Base-by-base conservation (phyloP, 2,888 invertebrate genomes). In the Pyrgus malvae region DNA sequence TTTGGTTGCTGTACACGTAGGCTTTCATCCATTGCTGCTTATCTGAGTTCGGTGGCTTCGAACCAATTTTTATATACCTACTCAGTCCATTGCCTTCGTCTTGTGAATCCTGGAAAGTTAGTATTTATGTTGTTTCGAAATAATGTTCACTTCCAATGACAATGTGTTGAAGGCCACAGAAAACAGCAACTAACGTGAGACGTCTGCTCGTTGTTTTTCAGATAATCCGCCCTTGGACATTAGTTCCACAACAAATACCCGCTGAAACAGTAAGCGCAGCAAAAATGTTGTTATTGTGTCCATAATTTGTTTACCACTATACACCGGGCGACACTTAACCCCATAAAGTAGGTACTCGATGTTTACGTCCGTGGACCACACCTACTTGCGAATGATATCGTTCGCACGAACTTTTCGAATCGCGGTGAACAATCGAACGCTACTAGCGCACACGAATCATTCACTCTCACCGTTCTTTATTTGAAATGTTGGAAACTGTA, bases 221-320 rank as follows among this genome's bases (percentile, higher is more conserved):
- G 89, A 90, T 90, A 76, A 85, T 89, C 82, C 85, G 83, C 75
- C 88, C 87, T 78, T 90, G 89, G 89, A 86, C 85, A 71, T 89
- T 90, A 84, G 77, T 89, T 84, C 83, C 85, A 80, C 89, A 78
- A 76, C 86, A 84, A 83, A 80, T 80, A 75, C 78, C 83, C 80
- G 87, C 77, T 81, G 89, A 88, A 83, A 89, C 88, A 81, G 89
- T 90, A 90, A 90, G 89, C 87, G 83, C 84, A 79, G 83, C 83
- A 71, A 72, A 60, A 81, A 80, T 87, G 81, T 88, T 87, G 84
- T 88, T 80, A 75, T 78, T 86, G 87, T 88, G 85, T 83, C 37
- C 17, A 21, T 40, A 78, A 82, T 82, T n/a, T 85, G 83, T 89
- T 74, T 78, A 82, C 83, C 86, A 84, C 83, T 74, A 76, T 76